These are phyloP conservation scores for Caenorhabditis afra DNA, from an alignment of 2,888 invertebrate species.

Conservation along the genomic window DNA sequence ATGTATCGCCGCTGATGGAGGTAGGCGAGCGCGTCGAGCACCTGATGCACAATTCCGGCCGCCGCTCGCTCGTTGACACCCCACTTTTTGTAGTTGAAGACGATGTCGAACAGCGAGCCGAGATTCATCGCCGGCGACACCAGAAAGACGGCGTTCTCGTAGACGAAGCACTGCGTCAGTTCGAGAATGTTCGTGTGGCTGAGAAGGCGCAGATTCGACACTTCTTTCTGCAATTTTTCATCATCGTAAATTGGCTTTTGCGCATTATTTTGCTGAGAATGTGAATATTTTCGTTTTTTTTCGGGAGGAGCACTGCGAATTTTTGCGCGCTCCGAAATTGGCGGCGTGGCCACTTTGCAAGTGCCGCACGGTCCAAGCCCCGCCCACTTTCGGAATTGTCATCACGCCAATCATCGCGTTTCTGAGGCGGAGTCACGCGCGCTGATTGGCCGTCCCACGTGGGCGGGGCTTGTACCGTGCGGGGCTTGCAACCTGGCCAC, in stretches of 20 bases:
- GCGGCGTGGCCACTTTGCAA: too few relatives aligned
- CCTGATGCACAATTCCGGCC: slow-evolving; percentile 88
- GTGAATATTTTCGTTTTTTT: too few relatives aligned
- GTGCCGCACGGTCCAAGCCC: too few relatives aligned
- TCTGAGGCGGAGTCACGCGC: too few relatives aligned
- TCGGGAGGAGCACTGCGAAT: background rate
- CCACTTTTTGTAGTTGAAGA: slow-evolving; percentile 39
- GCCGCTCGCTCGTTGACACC: slow-evolving; percentile 90
- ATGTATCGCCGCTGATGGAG: slow-evolving; percentile 90
- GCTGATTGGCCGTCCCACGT: too few relatives aligned
- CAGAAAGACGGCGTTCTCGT: slow-evolving; percentile 36
- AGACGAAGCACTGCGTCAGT: slow-evolving; percentile 54
- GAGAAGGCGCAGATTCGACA: slow-evolving; percentile 49
- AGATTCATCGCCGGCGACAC: slow-evolving; percentile 50
- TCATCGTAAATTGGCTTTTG: too few relatives aligned
- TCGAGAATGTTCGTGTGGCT: slow-evolving; percentile 59
- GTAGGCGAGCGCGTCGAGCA: slow-evolving; percentile 89
- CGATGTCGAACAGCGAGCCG: slow-evolving; percentile 59
- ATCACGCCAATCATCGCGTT: too few relatives aligned
- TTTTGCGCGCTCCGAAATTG: too few relatives aligned
- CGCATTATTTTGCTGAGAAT: too few relatives aligned
- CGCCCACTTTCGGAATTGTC: too few relatives aligned
- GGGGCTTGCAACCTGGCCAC: too few relatives aligned
- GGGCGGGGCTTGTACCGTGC: too few relatives aligned
- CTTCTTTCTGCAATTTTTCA: slow-evolving; percentile 59